Base-by-base conservation (phyloP, 2,113 vertebrate species). In the Alexandromys fortis region DNA sequence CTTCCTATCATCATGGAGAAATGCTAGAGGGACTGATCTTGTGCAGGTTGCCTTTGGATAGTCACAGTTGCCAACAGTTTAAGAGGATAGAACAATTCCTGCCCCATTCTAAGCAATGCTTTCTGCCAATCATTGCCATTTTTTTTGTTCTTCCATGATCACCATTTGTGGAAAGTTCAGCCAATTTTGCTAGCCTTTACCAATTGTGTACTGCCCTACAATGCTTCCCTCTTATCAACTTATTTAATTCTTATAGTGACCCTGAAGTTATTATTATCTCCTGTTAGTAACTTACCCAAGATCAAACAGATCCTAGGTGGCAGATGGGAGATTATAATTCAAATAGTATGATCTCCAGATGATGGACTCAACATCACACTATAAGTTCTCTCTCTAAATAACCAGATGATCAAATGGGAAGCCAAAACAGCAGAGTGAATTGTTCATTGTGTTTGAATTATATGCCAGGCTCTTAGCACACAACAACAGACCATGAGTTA, bases 401-500 rank as follows among this genome's bases (percentile, higher is more conserved):
- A 94, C 17, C 30, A 85, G 35, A n/a, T 77, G 52, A 72, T 67
- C 67, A 92, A 90, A 81, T 70, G 33, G 19, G 6, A 86, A 88
- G 49, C 11, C 65, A 81, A 49, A 45, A 22, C 3, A 76, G 75
- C 35, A 85, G 21, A 75, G 42, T 68, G 55, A 94, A 75, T 72
- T 92, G 83, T 87, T 96, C 89, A 91, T 58, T n/a, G 1, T 68
- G 63, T 89, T 89, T 90, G 28, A 55, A 30, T 79, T 58, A 35
- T n/a, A 33, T 77, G 30, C 21, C 28, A 88, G 79, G 35, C 33
- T 83, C 17, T 86, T 85, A 73, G 33, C 19, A 49, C 33, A 10
- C 3, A 65, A 45, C 76, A 42, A 79, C 35, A 87, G 68, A 70
- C 35, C 47, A 86, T 86, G 76, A 83, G 63, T 94, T 83, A 17